A percentile compares a stretch with the other conserved stretches of the same genome.
These are phyloP conservation scores for Pelecanus crispus DNA, from an alignment of 2,113 vertebrate genomes.

Conservation along the genomic window DNA sequence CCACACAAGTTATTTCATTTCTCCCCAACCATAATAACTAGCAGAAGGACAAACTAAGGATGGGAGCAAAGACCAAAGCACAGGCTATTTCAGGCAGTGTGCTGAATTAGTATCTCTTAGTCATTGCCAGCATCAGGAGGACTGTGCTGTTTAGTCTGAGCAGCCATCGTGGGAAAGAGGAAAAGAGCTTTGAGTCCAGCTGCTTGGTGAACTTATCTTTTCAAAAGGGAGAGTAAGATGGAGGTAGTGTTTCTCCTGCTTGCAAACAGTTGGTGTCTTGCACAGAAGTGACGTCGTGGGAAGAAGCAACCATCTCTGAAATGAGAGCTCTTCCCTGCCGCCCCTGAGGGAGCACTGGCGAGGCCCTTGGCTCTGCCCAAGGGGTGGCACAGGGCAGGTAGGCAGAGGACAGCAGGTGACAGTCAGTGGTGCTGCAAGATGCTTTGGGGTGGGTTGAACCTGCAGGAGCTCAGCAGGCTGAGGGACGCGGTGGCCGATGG, in stretches of 20 bases:
- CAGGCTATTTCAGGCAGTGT: background rate
- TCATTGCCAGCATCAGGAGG: background rate
- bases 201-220: constrained; percentile 43
- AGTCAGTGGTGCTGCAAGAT: background rate
- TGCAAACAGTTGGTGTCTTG: background rate
- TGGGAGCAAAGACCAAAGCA: background rate
- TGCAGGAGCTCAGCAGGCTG: background rate
- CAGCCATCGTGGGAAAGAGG: constrained; percentile 28
- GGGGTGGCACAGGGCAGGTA: accelerated
- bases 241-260: background rate
- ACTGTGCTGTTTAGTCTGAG: background rate
- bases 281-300: background rate
- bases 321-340: background rate
- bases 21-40: background rate
- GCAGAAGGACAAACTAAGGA: background rate
- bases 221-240: constrained; percentile 71
- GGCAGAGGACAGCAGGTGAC: background rate
- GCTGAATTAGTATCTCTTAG: background rate
- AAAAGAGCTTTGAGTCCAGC: constrained; percentile 68
- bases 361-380: background rate
- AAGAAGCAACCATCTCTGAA: background rate
- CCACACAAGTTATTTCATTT: background rate
- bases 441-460: background rate
- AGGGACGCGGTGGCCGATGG: accelerated
- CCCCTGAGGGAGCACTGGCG: accelerated